These are phyloP conservation scores for Muricea muricata DNA, from an alignment of 92 coral and sea anemone species.

Conservation along the genomic window DNA sequence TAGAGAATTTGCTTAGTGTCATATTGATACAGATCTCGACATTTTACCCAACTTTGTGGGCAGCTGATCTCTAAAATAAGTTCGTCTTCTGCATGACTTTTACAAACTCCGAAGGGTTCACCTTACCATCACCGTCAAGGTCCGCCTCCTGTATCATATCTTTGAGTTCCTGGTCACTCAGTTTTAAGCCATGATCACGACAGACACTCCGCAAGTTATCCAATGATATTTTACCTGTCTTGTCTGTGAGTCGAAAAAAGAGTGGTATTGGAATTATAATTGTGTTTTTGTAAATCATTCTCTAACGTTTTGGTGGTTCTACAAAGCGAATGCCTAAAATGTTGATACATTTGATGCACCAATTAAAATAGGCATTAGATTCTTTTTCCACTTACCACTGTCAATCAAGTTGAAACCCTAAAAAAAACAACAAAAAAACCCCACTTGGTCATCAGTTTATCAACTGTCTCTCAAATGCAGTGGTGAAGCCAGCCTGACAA, in stretches of 20 bases:
- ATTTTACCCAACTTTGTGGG: too few relatives aligned
- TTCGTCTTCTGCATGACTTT: slow-evolving; percentile 91
- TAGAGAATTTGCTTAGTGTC: too few relatives aligned
- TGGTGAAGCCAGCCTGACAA: too few relatives aligned
- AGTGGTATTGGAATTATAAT: too few relatives aligned
- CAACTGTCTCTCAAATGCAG: too few relatives aligned
- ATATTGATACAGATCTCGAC: too few relatives aligned
- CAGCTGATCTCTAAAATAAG: slow-evolving; percentile 54
- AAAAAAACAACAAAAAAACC: slow-evolving; percentile 9
- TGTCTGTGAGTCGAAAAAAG: slow-evolving; percentile 59
- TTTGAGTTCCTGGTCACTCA: slow-evolving; percentile 90
- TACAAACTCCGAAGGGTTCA: slow-evolving; percentile 88
- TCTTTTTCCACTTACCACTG: slow-evolving; percentile 73
- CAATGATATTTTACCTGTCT: slow-evolving; percentile 81
- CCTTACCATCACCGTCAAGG: slow-evolving; percentile 87
- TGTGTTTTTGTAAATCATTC: too few relatives aligned
- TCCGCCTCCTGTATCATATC: slow-evolving; percentile 98
- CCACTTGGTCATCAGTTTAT: too few relatives aligned
- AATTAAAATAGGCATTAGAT: too few relatives aligned
- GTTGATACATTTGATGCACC: too few relatives aligned
- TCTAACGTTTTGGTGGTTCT: too few relatives aligned
- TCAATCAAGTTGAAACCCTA: slow-evolving; percentile 97
- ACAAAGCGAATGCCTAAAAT: too few relatives aligned
- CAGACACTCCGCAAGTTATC: slow-evolving; percentile 85
- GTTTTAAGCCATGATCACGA: slow-evolving; percentile 78